These are phyloP conservation scores for Acanthosepion lycidas DNA, from an alignment of 2,888 invertebrate species.

Conservation along the genomic window DNA sequence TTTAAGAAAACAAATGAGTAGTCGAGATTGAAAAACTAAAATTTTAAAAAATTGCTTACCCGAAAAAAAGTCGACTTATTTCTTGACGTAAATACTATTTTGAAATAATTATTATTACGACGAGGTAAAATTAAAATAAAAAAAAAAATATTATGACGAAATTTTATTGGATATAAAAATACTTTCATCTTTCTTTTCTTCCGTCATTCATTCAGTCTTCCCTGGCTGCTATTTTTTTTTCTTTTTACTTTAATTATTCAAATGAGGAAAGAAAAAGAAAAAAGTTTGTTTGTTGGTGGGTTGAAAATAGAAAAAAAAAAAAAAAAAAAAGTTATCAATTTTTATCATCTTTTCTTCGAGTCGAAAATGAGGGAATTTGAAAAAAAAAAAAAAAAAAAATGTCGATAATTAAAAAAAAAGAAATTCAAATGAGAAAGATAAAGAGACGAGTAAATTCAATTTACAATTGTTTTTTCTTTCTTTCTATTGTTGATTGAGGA, in stretches of 20 bases:
- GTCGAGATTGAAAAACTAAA: no score
- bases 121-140: conserved; percentile 33
- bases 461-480: background rate
- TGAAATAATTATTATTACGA: background rate
- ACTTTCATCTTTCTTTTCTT: background rate
- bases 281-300: background rate
- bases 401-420: background rate
- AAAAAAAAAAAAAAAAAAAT: background rate
- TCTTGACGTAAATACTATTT: background rate
- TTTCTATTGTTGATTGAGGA: background rate
- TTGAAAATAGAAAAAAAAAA: background rate
- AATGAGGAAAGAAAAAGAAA: background rate
- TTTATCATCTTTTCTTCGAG: background rate
- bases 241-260: background rate
- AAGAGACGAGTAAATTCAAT: background rate
- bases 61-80: background rate
- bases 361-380: background rate
- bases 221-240: background rate
- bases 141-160: background rate
- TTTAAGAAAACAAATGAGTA: no score
- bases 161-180: conserved; percentile 10
- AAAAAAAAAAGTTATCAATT: background rate
- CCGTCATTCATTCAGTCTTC: background rate
- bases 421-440: background rate
- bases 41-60: background rate